These are phyloP conservation scores for Marmota flaviventris DNA, from an alignment of 2,113 vertebrate species.

Conservation along the genomic window DNA sequence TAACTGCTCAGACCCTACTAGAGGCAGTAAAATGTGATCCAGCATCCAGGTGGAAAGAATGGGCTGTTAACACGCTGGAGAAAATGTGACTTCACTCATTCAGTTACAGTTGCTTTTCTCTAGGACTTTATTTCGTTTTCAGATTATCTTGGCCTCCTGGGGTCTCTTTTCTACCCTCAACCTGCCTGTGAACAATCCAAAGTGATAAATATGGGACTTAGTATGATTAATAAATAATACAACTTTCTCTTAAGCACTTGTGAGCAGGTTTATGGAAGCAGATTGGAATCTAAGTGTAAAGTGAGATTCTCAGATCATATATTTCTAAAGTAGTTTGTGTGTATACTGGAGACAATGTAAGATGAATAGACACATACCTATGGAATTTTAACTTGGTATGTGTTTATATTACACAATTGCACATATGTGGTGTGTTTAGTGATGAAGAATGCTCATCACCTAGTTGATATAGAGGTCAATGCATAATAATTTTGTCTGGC, in stretches of 20 bases:
- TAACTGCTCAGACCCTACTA: neutral
- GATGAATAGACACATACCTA: neutral
- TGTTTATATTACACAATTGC: neutral
- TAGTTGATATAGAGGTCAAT: neutral
- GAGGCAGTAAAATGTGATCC: neutral
- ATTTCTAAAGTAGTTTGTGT: neutral
- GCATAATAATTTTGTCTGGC: neutral
- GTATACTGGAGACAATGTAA: neutral
- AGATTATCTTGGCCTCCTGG: neutral
- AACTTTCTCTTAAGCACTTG: neutral
- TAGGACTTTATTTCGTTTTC: neutral
- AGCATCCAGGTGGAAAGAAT: neutral
- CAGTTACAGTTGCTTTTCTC: neutral
- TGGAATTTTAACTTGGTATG: neutral
- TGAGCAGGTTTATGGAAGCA: neutral
- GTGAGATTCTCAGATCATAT: neutral
- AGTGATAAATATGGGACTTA: neutral
- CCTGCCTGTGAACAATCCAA: neutral
- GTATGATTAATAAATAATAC: too few relatives aligned
- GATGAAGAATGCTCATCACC: neutral
- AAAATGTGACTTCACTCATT: neutral
- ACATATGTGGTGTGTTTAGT: neutral
- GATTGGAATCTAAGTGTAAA: neutral
- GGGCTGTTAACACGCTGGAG: neutral
- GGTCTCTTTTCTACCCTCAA: neutral